Conservation (phyloP, 2,797 vertebrate genomes). For the Kryptolebias ocellatus region DNA sequence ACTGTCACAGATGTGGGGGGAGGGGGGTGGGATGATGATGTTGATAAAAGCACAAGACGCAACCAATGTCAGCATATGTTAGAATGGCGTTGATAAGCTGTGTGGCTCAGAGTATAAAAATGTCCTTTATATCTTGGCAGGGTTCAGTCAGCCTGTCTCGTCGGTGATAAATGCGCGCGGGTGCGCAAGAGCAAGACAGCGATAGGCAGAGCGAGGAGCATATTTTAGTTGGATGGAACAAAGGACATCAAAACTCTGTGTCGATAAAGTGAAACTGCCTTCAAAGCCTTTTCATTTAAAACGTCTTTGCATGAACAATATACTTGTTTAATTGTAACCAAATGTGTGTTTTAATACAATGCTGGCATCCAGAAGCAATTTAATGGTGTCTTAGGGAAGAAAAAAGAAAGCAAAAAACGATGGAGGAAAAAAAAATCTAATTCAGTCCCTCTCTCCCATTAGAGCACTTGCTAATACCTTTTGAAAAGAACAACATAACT, state of each 20-base stretch:
- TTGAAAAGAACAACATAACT: conserved; percentile 54
- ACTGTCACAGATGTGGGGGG: conserved; percentile 8
- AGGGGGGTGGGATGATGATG: background rate
- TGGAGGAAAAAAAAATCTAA: conserved; percentile 11
- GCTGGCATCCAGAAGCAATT: conserved; percentile 45
- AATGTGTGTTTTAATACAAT: conserved; percentile 50
- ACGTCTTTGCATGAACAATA: conserved; percentile 45
- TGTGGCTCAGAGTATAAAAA: conserved; percentile 29
- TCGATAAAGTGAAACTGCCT: conserved; percentile 56
- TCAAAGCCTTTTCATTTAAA: conserved; percentile 58
- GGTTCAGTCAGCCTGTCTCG: conserved; percentile 36
- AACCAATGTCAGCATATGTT: conserved; percentile 15
- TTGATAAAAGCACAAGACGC: conserved; percentile 33
- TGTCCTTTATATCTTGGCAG: conserved; percentile 24
- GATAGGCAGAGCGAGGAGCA: conserved; percentile 19
- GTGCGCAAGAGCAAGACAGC: background rate
- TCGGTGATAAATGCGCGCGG: conserved; percentile 20
- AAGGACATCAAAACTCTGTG: conserved; percentile 55
- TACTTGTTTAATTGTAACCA: conserved; percentile 44
- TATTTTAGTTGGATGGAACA: conserved; percentile 50
- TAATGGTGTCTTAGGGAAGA: conserved; percentile 10
- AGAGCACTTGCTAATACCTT: conserved; percentile 48
- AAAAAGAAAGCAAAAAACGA: background rate
- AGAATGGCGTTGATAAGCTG: conserved; percentile 18
- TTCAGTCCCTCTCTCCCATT: conserved; percentile 31